Evolutionary conservation across 1,140 invertebrate species (phyloP).

Genomic region (Asbolus verrucosus): DNA sequence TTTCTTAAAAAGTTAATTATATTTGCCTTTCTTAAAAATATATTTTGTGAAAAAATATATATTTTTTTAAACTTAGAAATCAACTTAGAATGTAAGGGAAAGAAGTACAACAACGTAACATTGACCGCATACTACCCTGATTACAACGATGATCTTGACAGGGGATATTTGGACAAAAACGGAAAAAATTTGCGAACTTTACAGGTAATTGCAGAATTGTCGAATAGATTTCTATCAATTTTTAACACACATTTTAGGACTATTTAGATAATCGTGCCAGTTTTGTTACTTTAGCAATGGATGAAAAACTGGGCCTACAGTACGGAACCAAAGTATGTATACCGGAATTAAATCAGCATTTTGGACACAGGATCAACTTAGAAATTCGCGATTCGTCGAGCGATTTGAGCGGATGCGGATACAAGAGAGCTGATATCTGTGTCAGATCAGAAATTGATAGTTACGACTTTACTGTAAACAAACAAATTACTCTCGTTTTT

Average conservation of each 20-base stretch:
- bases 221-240: neutral
- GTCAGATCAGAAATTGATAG: conserved; percentile 68
- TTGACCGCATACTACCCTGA: conserved; percentile 68
- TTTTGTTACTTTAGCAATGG: conserved; percentile 69
- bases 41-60: no score
- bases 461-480: conserved; percentile 67
- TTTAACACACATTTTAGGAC: conserved; percentile 62
- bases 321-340: conserved; percentile 68
- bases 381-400: conserved; percentile 64
- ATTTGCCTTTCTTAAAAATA: no score
- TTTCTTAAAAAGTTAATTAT: no score
- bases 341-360: conserved; percentile 68
- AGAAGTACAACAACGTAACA: conserved; percentile 64
- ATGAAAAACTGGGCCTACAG: conserved; percentile 61
- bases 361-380: conserved; percentile 64
- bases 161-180: conserved; percentile 63
- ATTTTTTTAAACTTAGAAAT: conserved; percentile 56
- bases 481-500: conserved; percentile 63
- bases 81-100: conserved; percentile 61
- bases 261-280: conserved; percentile 66
- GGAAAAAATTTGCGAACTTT: conserved; percentile 66
- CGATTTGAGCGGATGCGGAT: conserved; percentile 64
- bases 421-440: conserved; percentile 67
- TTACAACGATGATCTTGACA: conserved; percentile 64
- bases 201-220: conserved; percentile 64